These are phyloP conservation scores for Philhelius pedissequus DNA, from an alignment of 2,888 invertebrate genomes.

Conservation along the genomic window DNA sequence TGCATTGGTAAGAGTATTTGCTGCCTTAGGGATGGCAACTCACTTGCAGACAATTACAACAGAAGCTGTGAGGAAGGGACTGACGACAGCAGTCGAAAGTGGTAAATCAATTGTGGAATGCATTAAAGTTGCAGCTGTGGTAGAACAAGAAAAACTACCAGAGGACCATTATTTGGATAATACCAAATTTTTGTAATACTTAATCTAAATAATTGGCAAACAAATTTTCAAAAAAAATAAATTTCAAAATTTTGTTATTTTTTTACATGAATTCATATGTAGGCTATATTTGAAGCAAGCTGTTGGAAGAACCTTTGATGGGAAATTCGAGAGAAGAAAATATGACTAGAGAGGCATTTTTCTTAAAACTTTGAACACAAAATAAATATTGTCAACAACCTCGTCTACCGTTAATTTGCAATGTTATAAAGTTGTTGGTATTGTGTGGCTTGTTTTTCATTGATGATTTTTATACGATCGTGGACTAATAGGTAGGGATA, in stretches of 20 bases:
- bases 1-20: slow-evolving; percentile 85
- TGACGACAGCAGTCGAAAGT: slow-evolving; percentile 81
- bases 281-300: slow-evolving; percentile 3
- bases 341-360: background rate
- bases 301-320: background rate
- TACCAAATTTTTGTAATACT: slow-evolving; percentile 75
- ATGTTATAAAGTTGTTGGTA: background rate
- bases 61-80: slow-evolving; percentile 82
- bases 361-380: background rate
- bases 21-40: slow-evolving; percentile 84
- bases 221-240: background rate
- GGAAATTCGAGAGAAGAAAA: background rate
- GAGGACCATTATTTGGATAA: slow-evolving; percentile 80
- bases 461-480: too few relatives aligned
- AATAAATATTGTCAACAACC: background rate
- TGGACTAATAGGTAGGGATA: too few relatives aligned
- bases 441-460: background rate
- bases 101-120: slow-evolving; percentile 82
- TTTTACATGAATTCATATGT: background rate
- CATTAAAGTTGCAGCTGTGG: slow-evolving; percentile 79
- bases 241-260: background rate
- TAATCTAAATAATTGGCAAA: slow-evolving; percentile 5
- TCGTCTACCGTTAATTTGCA: background rate
- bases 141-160: slow-evolving; percentile 77
- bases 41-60: slow-evolving; percentile 84